A percentile compares a stretch with the other conserved stretches of the same genome.
Evolutionary conservation across 2,888 invertebrate genomes (phyloP).

Genomic region (Limnephilus auricula): DNA sequence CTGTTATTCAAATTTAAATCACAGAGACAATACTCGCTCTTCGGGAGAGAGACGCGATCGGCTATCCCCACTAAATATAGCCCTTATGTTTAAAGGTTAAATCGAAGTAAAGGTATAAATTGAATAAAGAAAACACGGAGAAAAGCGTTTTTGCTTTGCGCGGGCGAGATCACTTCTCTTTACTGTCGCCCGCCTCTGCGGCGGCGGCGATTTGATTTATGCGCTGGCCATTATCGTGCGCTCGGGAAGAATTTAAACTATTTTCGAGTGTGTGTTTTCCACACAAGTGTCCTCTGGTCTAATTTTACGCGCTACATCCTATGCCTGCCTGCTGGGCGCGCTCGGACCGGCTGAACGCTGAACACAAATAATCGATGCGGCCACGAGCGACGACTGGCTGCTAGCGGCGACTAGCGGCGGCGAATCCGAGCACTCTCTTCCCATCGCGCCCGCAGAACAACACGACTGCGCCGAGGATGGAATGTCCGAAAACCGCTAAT

Average conservation of each 20-base stretch:
- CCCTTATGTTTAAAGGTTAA: slow-evolving; percentile 55
- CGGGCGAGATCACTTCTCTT: background rate
- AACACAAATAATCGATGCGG: too few relatives aligned
- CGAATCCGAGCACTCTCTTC: background rate
- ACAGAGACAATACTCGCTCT: slow-evolving; percentile 28
- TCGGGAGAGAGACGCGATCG: slow-evolving; percentile 11
- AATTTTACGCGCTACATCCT: slow-evolving; percentile 62
- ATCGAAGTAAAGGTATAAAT: background rate
- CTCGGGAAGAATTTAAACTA: slow-evolving; percentile 68
- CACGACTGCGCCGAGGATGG: background rate
- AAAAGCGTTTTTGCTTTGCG: background rate
- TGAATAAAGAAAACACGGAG: slow-evolving; percentile 7
- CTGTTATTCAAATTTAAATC: slow-evolving; percentile 40
- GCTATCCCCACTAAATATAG: slow-evolving; percentile 51
- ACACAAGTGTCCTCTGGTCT: slow-evolving; percentile 52
- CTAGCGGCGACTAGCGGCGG: slow-evolving; percentile 58
- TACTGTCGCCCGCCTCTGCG: slow-evolving; percentile 13
- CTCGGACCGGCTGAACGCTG: slow-evolving; percentile 68
- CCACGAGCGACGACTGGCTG: too few relatives aligned
- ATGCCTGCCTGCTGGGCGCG: slow-evolving; percentile 71
- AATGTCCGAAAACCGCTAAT: slow-evolving; percentile 77
- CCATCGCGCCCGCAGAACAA: slow-evolving; percentile 63
- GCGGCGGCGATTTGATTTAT: background rate
- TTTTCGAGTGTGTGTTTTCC: slow-evolving; percentile 62
- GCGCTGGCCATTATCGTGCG: background rate